Evolutionary conservation across 2,113 vertebrate species (phyloP).

Genomic region (Passer montanus): DNA sequence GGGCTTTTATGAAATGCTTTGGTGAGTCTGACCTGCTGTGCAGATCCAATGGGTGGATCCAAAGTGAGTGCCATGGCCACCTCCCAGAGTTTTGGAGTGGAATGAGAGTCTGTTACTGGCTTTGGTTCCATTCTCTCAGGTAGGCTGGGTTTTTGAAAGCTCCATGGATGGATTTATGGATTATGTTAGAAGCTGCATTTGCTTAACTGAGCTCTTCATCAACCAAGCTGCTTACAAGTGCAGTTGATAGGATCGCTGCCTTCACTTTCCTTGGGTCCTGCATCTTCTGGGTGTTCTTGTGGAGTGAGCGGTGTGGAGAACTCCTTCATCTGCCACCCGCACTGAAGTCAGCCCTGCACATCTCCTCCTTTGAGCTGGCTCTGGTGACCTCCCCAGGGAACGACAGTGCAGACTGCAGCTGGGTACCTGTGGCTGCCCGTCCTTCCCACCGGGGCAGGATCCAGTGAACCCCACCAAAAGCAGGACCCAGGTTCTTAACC

Average conservation of each 20-base stretch:
- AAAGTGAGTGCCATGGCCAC: not conserved
- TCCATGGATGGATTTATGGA: not conserved
- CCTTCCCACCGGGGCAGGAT: not conserved
- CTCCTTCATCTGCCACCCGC: not conserved
- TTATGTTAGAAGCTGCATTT: not conserved
- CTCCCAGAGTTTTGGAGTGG: not conserved
- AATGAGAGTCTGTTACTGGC: not conserved
- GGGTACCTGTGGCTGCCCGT: not conserved
- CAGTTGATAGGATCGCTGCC: not conserved
- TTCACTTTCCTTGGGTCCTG: not conserved
- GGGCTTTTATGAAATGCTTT: not conserved
- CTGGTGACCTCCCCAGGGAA: not conserved
- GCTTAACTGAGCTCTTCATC: not conserved
- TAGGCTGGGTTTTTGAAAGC: not conserved
- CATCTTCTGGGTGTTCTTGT: not conserved
- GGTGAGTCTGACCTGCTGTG: not conserved
- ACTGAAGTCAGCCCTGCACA: not conserved
- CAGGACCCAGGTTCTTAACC: not conserved
- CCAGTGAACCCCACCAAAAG: not conserved
- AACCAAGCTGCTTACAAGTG: not conserved
- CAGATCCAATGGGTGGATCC: not conserved
- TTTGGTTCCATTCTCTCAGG: not conserved
- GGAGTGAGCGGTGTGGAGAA: not conserved
- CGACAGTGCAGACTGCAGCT: not conserved
- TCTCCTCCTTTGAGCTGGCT: not conserved